These are phyloP conservation scores for Tylochromis polylepis DNA, from an alignment of 2,113 vertebrate species.

Conservation along the genomic window DNA sequence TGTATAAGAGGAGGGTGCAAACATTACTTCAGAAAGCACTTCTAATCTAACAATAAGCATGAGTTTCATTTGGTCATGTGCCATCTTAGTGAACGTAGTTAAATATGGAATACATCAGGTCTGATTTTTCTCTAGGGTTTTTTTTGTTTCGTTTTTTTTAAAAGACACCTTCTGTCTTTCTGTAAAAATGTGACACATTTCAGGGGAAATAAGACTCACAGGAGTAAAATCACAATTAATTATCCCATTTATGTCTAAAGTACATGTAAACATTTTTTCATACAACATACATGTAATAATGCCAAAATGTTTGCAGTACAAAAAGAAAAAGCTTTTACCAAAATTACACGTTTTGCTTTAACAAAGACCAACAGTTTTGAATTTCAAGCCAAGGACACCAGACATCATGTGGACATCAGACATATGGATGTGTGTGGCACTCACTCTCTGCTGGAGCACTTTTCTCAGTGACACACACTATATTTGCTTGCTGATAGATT, in stretches of 20 bases:
- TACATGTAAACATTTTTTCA: background rate
- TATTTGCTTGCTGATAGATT: constrained; percentile 60
- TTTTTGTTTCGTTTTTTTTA: background rate
- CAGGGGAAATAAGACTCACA: background rate
- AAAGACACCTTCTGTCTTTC: background rate
- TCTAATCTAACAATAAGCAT: constrained; percentile 47
- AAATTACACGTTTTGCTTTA: constrained; percentile 1
- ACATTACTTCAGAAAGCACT: constrained; percentile 33
- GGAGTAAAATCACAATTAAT: background rate
- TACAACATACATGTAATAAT: background rate
- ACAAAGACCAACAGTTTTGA: background rate
- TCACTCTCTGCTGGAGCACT: constrained; percentile 18
- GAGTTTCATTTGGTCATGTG: constrained; percentile 43
- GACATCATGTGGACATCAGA: constrained; percentile 32
- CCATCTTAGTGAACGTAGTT: background rate
- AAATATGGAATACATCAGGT: constrained; percentile 2
- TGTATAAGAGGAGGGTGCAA: constrained; percentile 26
- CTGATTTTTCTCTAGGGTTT: too few species aligned
- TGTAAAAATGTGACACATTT: constrained; percentile 8
- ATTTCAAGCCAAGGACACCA: constrained; percentile 19
- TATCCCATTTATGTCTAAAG: background rate
- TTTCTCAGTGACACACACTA: constrained; percentile 44
- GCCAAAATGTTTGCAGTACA: background rate
- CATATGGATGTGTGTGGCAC: constrained; percentile 32
- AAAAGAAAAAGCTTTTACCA: background rate